Evolutionary conservation across 2,888 invertebrate genomes (phyloP).

Genomic region (Linyphia triangularis): DNA sequence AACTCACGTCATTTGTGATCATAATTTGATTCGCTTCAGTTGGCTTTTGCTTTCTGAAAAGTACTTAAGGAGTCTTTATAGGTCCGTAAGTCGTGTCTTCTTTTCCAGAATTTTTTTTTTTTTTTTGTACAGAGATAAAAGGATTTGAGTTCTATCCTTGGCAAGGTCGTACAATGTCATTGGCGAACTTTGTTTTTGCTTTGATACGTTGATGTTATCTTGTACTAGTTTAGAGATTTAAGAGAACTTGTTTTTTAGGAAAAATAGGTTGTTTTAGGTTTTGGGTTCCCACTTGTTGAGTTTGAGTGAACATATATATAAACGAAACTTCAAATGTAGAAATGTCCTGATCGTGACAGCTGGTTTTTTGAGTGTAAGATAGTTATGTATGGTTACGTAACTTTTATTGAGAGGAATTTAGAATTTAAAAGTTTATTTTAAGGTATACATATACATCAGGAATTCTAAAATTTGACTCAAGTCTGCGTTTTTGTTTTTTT

Average conservation of each 20-base stretch:
- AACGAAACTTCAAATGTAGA: not conserved
- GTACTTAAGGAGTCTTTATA: constrained; percentile 57
- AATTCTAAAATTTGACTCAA: too few species aligned
- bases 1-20: constrained; percentile 64
- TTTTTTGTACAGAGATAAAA: constrained; percentile 33
- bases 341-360: too few species aligned
- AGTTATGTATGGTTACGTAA: too few species aligned
- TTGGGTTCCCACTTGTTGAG: not conserved
- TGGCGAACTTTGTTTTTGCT: constrained; percentile 10
- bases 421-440: too few species aligned
- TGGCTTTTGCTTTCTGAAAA: constrained; percentile 53
- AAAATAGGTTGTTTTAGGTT: not conserved
- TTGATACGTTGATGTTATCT: constrained; percentile 8
- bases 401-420: too few species aligned
- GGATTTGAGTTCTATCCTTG: not conserved
- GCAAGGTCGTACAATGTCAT: constrained; percentile 34
- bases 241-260: not conserved
- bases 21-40: constrained; percentile 62
- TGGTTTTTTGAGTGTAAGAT: too few species aligned
- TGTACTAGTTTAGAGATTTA: not conserved
- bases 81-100: constrained; percentile 36
- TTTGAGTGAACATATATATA: not conserved
- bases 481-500: too few species aligned
- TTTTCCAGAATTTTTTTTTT: not conserved
- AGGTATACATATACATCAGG: too few species aligned